Evolutionary conservation across 2,888 invertebrate genomes (phyloP).

Genomic region (Encarsia formosa): DNA sequence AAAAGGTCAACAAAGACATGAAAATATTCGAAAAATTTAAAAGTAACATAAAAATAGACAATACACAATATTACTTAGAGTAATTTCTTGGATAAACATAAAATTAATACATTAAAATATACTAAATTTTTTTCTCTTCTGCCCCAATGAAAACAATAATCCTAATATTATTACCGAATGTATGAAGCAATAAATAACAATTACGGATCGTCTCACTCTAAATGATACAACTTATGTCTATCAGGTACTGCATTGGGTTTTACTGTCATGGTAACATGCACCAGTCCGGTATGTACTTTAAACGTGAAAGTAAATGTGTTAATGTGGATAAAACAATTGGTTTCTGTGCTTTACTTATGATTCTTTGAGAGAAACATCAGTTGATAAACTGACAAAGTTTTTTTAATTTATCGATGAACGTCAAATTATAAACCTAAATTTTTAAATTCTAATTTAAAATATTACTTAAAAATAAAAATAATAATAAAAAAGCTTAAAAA

Average conservation of each 20-base stretch:
- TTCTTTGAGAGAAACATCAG: too few relatives aligned
- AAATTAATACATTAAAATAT: not conserved
- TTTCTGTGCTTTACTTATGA: too few relatives aligned
- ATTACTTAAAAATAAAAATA: conserved; percentile 1
- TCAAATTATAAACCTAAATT: too few relatives aligned
- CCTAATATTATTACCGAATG: conserved; percentile 38
- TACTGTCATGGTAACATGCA: conserved; percentile 52
- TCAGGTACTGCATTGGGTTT: conserved; percentile 50
- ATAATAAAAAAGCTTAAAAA: not conserved
- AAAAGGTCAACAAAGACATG: not conserved
- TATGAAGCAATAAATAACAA: conserved; percentile 50
- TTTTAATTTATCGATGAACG: too few relatives aligned
- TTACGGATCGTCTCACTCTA: conserved; percentile 48
- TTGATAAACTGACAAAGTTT: too few relatives aligned
- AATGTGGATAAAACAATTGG: conserved; percentile 15
- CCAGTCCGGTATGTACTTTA: conserved; percentile 48
- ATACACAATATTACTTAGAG: not conserved
- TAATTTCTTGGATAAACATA: not conserved
- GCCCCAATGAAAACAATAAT: conserved; percentile 9
- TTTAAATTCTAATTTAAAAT: too few relatives aligned
- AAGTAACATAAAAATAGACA: not conserved
- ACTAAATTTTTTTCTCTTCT: conserved; percentile 1
- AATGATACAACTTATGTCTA: conserved; percentile 51
- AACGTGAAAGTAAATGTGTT: conserved; percentile 12
- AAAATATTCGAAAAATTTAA: not conserved